Evolutionary conservation across 2,797 vertebrate genomes (phyloP).

Genomic region (Dromococcyx pavoninus): DNA sequence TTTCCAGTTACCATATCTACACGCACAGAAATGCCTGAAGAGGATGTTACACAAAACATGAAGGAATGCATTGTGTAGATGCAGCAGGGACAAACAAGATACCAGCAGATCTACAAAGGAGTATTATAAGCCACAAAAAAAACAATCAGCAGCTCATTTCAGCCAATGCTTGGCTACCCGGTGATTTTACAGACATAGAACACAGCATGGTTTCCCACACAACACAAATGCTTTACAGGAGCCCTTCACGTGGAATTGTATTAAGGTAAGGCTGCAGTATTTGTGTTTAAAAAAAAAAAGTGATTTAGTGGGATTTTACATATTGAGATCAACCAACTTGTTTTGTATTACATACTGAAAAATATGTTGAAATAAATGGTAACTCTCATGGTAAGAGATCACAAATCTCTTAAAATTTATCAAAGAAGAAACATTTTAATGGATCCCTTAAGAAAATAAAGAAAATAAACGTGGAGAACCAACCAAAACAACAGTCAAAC

Average conservation of each 20-base stretch:
- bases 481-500: neutral
- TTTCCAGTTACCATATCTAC: neutral
- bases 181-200: neutral
- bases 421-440: too few species aligned
- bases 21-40: neutral
- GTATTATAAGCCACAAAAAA: neutral
- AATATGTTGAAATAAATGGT: too few species aligned
- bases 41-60: neutral
- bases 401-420: too few species aligned
- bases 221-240: neutral
- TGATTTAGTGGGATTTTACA: too few species aligned
- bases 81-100: slow-evolving; percentile 5
- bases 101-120: slow-evolving; percentile 2
- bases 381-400: too few species aligned
- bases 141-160: neutral
- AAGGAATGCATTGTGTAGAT: slow-evolving; percentile 20
- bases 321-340: too few species aligned
- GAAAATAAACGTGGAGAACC: neutral
- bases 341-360: too few species aligned
- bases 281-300: neutral
- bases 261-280: neutral
- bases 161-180: neutral
- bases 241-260: neutral
- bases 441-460: neutral
- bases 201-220: neutral